These are phyloP conservation scores for Noctilio leporinus DNA, from an alignment of 2,113 vertebrate genomes.

Conservation along the genomic window DNA sequence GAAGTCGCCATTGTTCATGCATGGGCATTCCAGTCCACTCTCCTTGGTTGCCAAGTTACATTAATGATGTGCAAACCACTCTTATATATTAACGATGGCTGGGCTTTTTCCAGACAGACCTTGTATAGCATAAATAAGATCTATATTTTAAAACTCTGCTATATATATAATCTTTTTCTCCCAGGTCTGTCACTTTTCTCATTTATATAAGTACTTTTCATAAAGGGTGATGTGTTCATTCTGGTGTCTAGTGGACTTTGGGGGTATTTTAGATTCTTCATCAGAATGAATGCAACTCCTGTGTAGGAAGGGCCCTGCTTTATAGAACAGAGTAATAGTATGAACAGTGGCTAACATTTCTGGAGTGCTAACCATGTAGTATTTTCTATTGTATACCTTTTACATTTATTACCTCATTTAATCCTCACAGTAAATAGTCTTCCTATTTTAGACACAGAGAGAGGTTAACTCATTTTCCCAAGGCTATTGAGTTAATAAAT, in stretches of 20 bases:
- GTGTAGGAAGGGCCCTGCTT: not conserved
- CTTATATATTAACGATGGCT: no score
- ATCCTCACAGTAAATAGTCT: not conserved
- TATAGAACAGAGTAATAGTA: not conserved
- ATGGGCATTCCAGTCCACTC: no score
- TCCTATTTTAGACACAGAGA: not conserved
- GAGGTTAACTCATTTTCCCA: not conserved
- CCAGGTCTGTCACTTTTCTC: not conserved
- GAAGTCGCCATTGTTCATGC: no score
- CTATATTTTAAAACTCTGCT: not conserved
- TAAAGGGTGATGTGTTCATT: not conserved
- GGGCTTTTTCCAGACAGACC: no score
- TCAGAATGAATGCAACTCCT: not conserved
- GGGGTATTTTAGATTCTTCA: not conserved
- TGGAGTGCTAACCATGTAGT: not conserved
- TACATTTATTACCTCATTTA: not conserved
- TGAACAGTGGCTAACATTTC: not conserved
- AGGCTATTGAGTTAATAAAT: not conserved
- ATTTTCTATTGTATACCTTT: not conserved
- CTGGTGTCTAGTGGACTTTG: not conserved
- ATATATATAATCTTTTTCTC: not conserved
- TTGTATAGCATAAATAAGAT: not conserved
- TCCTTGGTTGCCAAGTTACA: no score
- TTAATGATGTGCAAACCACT: no score
- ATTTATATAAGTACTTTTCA: not conserved